phyloP scores from a whole-genome alignment of 2,113 vertebrate species.

The Cricetomys ansorgei region DNA sequence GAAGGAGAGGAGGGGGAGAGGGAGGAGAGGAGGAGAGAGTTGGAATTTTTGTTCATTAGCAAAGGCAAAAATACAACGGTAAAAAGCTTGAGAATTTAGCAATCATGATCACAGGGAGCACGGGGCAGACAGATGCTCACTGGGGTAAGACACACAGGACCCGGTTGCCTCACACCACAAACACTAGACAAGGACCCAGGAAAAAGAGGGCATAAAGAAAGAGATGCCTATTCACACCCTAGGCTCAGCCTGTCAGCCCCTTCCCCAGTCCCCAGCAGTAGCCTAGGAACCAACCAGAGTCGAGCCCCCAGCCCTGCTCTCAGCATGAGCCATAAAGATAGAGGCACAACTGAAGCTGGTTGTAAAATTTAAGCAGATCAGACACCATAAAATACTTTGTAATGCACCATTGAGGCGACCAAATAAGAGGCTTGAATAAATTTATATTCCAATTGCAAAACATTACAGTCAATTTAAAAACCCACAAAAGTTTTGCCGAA shows the following conservation, averaged over 20 bases:
- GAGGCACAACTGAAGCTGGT: not conserved
- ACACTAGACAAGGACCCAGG: not conserved
- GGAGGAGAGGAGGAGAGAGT: too few species aligned
- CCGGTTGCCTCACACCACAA: not conserved
- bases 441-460: constrained; percentile 83
- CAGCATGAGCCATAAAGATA: not conserved
- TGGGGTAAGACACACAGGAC: not conserved
- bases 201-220: not conserved
- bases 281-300: not conserved
- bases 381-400: constrained; percentile 80
- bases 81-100: not conserved
- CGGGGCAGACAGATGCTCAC: not conserved
- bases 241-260: not conserved
- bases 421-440: constrained; percentile 81
- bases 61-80: not conserved
- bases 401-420: constrained; percentile 78
- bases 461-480: constrained; percentile 83
- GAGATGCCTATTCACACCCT: not conserved
- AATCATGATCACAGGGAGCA: not conserved
- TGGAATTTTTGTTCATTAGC: not conserved
- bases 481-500: constrained; percentile 83
- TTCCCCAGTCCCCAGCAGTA: not conserved
- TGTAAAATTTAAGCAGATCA: constrained; percentile 81
- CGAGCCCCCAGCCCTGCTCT: not conserved
- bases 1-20: not conserved